Base-by-base conservation (phyloP, 2,888 invertebrate genomes). In the Eustalomyia histrio region DNA sequence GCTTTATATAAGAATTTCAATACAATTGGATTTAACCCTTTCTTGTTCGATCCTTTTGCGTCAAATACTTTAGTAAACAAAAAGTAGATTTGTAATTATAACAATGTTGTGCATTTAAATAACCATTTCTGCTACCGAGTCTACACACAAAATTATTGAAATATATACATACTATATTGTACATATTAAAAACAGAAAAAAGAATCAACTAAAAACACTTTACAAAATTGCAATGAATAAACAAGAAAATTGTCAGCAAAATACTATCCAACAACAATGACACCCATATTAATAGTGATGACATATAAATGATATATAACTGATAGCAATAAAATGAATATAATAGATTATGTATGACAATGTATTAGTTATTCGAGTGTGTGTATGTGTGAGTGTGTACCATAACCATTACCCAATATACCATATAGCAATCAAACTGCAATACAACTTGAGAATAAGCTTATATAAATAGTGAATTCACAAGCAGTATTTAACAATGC, bases 251-350 rank as follows among this genome's bases (percentile, higher is more conserved):
- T 68, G 61, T 47, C 61, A 55, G 69, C 63, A 57, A 33, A 55
- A 61, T 60, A 39, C 21, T 58, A 61, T n/a, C 29, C 61, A 72
- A 60, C 67, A 63, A 67, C 47, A 69, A 69, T 69, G 33, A 74
- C 64, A 79, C 24, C 39, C 65, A 71, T 71, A 60, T 67, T n/a
- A 53, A 14, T 21, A 21, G 63, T 76, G 73, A 76, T 73, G 73
- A 76, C 80, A 76, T 73, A 64, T 64, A 76, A 76, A 76, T 67
- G 71, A 68, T 64, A 47, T 52, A 67, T 57, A 50, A 67, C 16
- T 68, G 75, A 69, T 60, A 64, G 73, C 58, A 73, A 47, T 17
- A 55, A 76, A 63, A 63, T 35, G 55, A 69, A 69, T 50, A 57
- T 55, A 76, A 69, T 76, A 63, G 63, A 63, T 63, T 69, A 57